These are phyloP conservation scores for Xylophagus ater DNA, from an alignment of 2,888 invertebrate species.

Conservation along the genomic window DNA sequence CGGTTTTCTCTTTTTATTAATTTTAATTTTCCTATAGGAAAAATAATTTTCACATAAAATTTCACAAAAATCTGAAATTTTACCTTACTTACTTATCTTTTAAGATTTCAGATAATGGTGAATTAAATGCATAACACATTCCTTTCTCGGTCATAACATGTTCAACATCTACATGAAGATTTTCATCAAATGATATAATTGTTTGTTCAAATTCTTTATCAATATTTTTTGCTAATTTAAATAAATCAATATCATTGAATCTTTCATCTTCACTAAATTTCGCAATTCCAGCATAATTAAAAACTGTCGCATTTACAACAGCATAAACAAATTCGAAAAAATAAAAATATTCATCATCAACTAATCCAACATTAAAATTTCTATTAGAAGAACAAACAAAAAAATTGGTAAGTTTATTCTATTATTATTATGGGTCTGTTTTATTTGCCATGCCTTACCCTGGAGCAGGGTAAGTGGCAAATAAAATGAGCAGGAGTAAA, in stretches of 20 bases:
- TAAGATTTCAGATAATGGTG: slow-evolving; percentile 22
- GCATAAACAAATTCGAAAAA: slow-evolving; percentile 30
- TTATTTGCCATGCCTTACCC: no score
- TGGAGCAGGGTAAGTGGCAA: no score
- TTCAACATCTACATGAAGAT: slow-evolving; percentile 3
- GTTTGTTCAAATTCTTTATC: not conserved
- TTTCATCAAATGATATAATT: slow-evolving; percentile 3
- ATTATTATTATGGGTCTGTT: no score
- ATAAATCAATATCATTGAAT: slow-evolving; percentile 28
- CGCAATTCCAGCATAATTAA: slow-evolving; percentile 25
- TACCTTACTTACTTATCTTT: slow-evolving; percentile 4
- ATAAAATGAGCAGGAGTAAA: no score
- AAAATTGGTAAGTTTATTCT: no score
- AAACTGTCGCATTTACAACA: slow-evolving; percentile 31
- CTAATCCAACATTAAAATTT: slow-evolving; percentile 26
- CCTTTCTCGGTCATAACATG: slow-evolving; percentile 48
- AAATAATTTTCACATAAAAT: slow-evolving; percentile 1
- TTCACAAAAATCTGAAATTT: not conserved
- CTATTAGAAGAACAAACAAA: no score
- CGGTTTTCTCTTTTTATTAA: not conserved
- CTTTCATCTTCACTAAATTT: slow-evolving; percentile 27
- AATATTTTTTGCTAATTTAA: slow-evolving; percentile 19
- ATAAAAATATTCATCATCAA: slow-evolving; percentile 28
- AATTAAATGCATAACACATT: slow-evolving; percentile 47
- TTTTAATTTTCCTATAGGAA: not conserved